Base-by-base conservation (phyloP, 2,888 invertebrate species). In the Ligdia adustata region DNA sequence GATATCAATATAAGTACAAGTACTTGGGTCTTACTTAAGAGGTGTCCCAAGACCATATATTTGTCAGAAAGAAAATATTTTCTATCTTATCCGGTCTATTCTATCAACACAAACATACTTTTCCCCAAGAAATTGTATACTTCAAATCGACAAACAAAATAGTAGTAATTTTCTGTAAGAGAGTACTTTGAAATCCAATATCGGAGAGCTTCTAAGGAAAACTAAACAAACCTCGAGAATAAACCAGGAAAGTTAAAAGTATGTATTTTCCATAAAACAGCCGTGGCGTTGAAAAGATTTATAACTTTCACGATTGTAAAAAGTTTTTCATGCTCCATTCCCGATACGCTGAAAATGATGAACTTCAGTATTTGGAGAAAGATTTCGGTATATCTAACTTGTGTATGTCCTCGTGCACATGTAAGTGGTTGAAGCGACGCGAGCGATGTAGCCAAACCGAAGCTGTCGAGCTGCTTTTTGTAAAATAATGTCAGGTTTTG, bases 141-240 rank as follows among this genome's bases (percentile, higher is more conserved):
- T 22, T 5, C 28, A 9, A 37, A 37, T 13, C 9, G 15, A 12
- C n/a, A 12, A 9, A 41, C 29, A 18, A 33, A 27, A 41, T 9
- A 32, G 18, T 18, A 44, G 14, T 7, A 9, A 24, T 6, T 22
- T 12, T n/a, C 11, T 15, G 39, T 54, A 12, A 6, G 4, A 13
- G 35, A 43, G 35, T 35, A 37, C 54, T 57, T 55, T 39, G 54
- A 57, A 37, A 57, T 43, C 11, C 32, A 39, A 57, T 52, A 57
- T 43, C 42, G 26, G 4, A 41, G n/a, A 14, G 13, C 27, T 43
- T 32, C 27, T 11, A 12, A 6, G 20, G 16, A 11, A 34, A 32
- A 33, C 48, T 27, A 42, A 44, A 26, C 15, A 41, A 49, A 29
- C 42, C 48, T 34, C 9, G 11, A 34, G 29, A 32, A 39, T 39